phyloP scores from a whole-genome alignment of 1,140 invertebrate species.

The Temnothorax curvispinosus region DNA sequence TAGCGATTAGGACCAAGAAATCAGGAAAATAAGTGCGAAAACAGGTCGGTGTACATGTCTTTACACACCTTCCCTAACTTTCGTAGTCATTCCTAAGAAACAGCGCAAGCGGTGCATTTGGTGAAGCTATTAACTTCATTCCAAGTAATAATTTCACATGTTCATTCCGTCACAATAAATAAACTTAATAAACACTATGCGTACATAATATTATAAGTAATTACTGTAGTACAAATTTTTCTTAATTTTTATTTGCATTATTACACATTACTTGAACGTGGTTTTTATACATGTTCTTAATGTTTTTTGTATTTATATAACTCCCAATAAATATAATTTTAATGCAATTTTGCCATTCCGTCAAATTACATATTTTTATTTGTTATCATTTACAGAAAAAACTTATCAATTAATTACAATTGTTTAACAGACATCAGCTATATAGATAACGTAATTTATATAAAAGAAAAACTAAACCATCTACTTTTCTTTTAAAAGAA shows the following conservation, averaged over 20 bases:
- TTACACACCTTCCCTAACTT: not conserved
- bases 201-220: not conserved
- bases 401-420: not conserved
- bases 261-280: not conserved
- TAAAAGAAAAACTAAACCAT: not conserved
- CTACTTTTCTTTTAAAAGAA: not conserved
- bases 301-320: not conserved
- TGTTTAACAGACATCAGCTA: not conserved
- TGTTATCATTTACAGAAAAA: not conserved
- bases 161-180: not conserved
- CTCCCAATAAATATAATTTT: not conserved
- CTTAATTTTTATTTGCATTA: not conserved
- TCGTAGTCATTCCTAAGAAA: no score
- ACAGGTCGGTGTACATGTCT: constrained; percentile 6
- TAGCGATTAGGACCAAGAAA: no score
- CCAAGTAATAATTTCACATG: not conserved
- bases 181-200: not conserved
- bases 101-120: not conserved
- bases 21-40: not conserved
- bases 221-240: not conserved
- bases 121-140: not conserved
- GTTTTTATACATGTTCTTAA: not conserved
- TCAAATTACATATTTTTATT: not conserved
- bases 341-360: not conserved
- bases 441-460: constrained; percentile 3